These are phyloP conservation scores for Pachycephus smyrnensis DNA, from an alignment of 2,888 invertebrate species.

Conservation along the genomic window DNA sequence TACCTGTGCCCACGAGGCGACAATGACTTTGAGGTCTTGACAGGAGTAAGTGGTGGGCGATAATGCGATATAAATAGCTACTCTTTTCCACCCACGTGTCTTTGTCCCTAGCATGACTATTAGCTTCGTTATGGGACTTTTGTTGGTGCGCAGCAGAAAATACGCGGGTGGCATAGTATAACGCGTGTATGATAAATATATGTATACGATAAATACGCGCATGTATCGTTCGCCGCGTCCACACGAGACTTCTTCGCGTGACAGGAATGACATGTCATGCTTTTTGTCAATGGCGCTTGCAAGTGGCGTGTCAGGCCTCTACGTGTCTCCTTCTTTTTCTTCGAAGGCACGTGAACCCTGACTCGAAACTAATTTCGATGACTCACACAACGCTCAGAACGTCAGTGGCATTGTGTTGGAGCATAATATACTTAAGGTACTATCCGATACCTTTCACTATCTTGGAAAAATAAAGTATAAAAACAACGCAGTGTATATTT, in stretches of 20 bases:
- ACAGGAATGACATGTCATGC: conserved; percentile 1
- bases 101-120: conserved; percentile 30
- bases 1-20: neutral
- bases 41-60: conserved; percentile 29
- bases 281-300: conserved; percentile 14
- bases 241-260: conserved; percentile 1
- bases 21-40: conserved; percentile 8
- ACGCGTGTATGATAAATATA: neutral
- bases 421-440: neutral
- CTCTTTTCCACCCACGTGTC: conserved; percentile 42
- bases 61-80: conserved; percentile 38
- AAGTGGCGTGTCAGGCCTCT: conserved; percentile 1
- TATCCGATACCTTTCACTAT: neutral
- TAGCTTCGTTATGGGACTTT: conserved; percentile 21
- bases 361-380: neutral
- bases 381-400: neutral
- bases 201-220: neutral
- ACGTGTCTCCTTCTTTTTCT: neutral
- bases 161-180: neutral
- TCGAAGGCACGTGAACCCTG: neutral
- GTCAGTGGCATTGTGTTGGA: neutral
- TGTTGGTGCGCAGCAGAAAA: neutral
- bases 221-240: neutral
- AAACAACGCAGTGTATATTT: neutral
- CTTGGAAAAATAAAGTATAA: neutral